phyloP scores from a whole-genome alignment of 2,113 vertebrate species.

The Mirza zaza region DNA sequence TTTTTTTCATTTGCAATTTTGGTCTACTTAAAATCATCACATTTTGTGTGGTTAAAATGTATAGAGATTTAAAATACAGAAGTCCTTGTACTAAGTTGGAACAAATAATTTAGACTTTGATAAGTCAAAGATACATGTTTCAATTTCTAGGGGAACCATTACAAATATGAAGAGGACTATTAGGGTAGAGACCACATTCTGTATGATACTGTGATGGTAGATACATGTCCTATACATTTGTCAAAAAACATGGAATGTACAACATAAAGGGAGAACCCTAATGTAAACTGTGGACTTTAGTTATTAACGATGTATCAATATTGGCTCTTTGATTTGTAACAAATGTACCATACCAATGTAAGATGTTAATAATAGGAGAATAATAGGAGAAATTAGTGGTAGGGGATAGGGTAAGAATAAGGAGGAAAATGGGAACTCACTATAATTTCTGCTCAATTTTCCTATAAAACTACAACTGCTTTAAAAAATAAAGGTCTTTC shows the following conservation, averaged over 20 bases:
- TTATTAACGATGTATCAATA: background rate
- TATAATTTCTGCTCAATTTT: background rate
- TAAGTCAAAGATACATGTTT: background rate
- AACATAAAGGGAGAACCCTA: background rate
- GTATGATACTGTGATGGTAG: background rate
- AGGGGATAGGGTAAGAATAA: background rate
- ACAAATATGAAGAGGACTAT: background rate
- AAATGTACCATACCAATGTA: background rate
- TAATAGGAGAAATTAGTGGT: background rate
- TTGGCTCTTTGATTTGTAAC: background rate
- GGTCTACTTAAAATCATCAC: constrained; percentile 9
- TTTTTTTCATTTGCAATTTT: constrained; percentile 62
- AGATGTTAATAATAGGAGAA: background rate
- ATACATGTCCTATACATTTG: background rate
- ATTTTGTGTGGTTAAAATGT: constrained; percentile 3
- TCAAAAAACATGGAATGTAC: background rate
- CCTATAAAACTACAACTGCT: background rate
- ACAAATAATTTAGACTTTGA: constrained; percentile 29
- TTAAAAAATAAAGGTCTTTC: background rate
- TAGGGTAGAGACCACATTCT: background rate
- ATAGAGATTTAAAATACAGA: constrained; percentile 19
- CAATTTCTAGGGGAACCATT: background rate
- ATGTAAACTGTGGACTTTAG: background rate
- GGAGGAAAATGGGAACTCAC: background rate
- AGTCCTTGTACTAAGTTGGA: background rate